Evolutionary conservation across 2,113 vertebrate genomes (phyloP).

Genomic region (Archocentrus centrarchus): DNA sequence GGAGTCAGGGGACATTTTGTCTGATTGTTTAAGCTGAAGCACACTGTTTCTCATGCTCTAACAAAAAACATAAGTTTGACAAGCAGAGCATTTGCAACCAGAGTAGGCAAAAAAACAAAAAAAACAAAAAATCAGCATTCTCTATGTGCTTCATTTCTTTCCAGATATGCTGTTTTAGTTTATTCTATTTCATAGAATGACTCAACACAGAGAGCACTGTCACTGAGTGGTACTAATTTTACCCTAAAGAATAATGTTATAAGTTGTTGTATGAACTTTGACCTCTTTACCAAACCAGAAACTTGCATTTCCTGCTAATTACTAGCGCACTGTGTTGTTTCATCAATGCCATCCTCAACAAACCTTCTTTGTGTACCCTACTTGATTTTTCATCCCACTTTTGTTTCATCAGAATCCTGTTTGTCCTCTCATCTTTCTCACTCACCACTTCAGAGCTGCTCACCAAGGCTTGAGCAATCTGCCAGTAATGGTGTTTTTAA

Average conservation of each 20-base stretch:
- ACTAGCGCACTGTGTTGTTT: background rate
- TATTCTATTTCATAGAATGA: background rate
- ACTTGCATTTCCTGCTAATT: conserved; percentile 12
- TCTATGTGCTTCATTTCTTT: background rate
- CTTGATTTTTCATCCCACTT: conserved; percentile 19
- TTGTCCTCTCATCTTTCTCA: conserved; percentile 57
- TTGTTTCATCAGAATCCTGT: conserved; percentile 39
- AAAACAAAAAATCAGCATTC: background rate
- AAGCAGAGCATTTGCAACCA: background rate
- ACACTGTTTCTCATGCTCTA: background rate
- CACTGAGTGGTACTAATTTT: background rate
- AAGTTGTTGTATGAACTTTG: background rate
- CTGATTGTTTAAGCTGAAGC: conserved; percentile 26
- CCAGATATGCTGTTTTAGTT: background rate
- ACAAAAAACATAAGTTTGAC: conserved; percentile 8
- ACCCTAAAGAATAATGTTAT: conserved; percentile 1
- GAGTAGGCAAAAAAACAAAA: background rate
- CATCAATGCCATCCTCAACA: conserved; percentile 12
- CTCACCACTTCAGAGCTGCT: conserved; percentile 61
- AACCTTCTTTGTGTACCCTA: background rate
- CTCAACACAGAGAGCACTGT: background rate
- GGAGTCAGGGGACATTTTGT: conserved; percentile 10
- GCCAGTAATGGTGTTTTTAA: conserved; percentile 71
- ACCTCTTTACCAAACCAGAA: background rate
- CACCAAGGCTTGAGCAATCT: conserved; percentile 59